Percentiles rank a stretch among this genome's conserved stretches.
Conservation (phyloP, 2,888 invertebrate genomes). For the Drosophila borealis region DNA sequence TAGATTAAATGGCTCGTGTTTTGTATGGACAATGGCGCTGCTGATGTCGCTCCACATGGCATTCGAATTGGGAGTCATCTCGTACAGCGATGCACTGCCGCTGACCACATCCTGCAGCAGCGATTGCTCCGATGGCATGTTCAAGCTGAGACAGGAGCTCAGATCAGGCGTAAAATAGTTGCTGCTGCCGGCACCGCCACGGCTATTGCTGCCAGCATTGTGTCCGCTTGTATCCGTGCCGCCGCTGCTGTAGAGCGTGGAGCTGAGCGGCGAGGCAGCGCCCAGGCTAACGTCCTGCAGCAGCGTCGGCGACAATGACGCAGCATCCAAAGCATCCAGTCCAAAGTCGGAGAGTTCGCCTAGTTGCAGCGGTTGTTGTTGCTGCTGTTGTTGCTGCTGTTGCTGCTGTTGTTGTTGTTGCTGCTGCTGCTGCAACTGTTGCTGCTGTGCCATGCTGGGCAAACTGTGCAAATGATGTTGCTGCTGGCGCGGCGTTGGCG, state of each 20-base stretch:
- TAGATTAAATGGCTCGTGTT: slow-evolving; percentile 89
- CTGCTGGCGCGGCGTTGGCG: slow-evolving; percentile 49
- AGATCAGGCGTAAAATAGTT: slow-evolving; percentile 74
- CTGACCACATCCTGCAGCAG: slow-evolving; percentile 54
- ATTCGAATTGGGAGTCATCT: slow-evolving; percentile 82
- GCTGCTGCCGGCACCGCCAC: slow-evolving; percentile 30
- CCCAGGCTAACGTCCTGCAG: slow-evolving; percentile 83
- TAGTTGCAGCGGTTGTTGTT: slow-evolving; percentile 67
- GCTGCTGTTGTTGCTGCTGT: slow-evolving; percentile 53
- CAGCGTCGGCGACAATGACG: slow-evolving; percentile 83
- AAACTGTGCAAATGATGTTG: slow-evolving; percentile 69
- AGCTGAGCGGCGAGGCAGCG: slow-evolving; percentile 78
- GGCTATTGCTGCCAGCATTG: slow-evolving; percentile 27
- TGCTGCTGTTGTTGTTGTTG: slow-evolving; percentile 65
- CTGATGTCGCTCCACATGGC: slow-evolving; percentile 85
- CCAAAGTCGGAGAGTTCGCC: slow-evolving; percentile 84
- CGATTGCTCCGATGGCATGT: slow-evolving; percentile 55
- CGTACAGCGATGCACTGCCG: slow-evolving; percentile 72
- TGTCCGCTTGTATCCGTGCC: slow-evolving; percentile 27
- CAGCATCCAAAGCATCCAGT: slow-evolving; percentile 83
- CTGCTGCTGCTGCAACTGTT: slow-evolving; percentile 55
- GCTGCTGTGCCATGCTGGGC: slow-evolving; percentile 77
- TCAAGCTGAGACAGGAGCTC: slow-evolving; percentile 59
- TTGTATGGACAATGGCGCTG: slow-evolving; percentile 84
- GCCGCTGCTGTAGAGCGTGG: slow-evolving; percentile 66